These are phyloP conservation scores for Glaucopsyche alexis DNA, from an alignment of 2,888 invertebrate genomes.

Conservation along the genomic window DNA sequence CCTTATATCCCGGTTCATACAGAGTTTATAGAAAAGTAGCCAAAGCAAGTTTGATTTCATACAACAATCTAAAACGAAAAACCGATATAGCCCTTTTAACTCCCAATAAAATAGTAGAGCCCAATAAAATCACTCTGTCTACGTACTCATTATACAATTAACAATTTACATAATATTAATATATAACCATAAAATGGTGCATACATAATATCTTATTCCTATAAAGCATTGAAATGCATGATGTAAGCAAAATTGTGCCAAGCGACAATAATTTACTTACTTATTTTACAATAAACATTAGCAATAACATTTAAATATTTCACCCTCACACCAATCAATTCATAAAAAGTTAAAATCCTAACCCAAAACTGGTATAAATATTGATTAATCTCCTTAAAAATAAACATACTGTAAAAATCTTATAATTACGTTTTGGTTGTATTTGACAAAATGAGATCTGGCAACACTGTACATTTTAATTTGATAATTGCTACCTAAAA, in stretches of 20 bases:
- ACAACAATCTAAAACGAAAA: no score
- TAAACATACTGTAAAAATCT: background rate
- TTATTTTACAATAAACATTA: background rate
- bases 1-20: no score
- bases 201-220: background rate
- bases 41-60: no score
- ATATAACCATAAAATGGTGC: background rate
- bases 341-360: background rate
- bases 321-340: background rate
- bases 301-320: background rate
- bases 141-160: no score
- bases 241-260: slow-evolving; percentile 4
- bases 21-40: no score
- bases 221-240: background rate
- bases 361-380: background rate
- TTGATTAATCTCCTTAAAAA: background rate
- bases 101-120: no score
- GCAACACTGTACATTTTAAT: background rate
- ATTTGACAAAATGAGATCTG: slow-evolving; percentile 58
- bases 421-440: slow-evolving; percentile 8
- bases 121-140: no score
- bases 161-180: background rate
- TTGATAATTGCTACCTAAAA: background rate
- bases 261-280: background rate
- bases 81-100: no score